Base-by-base conservation (phyloP, 2,888 invertebrate genomes). In the Ophion slaviceki region DNA sequence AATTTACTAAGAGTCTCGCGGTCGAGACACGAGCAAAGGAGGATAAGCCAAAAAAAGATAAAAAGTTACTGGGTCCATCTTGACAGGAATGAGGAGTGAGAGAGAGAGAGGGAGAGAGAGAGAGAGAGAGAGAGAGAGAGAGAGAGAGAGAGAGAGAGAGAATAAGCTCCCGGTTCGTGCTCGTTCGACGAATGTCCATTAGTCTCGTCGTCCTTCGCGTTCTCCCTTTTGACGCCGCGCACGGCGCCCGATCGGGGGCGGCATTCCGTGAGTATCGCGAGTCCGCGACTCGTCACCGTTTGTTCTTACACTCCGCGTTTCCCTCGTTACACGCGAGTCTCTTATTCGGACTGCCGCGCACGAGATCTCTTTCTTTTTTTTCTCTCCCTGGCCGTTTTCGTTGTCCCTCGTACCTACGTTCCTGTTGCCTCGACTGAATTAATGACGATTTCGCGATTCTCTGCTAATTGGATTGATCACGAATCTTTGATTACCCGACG, bases 381-480 rank as follows among this genome's bases (percentile, higher is more conserved):
- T 40, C 0, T 40, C 40, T 7, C 40, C 8, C 40, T 40, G 40
- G 47, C 47, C 61, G 53, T 74, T 47, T 70, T 77, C 28, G 40
- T 40, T 40, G 8, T 40, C 40, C 11, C 40, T 53, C 36, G 64
- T 70, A 47, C 32, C 32, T 4, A 2, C 57, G n/a, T 76, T 72
- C 59, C n/a, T 82, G 10, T 72, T 72, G 47, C 70, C 75, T 75
- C 53, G 47, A 66, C 72, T 85, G 88, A 89, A 89, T 90, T 91
- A 90, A 91, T 91, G 90, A 89, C 89, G 89, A 91, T 90, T 90
- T 89, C 88, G 88, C 91, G 88, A 91, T 90, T 90, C 88, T 24
- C 87, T 91, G 89, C 92, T 92, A 91, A 92, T 92, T 92, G 91
- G 91, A 89, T 91, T 90, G 92, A 92, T 92, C 89, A 89, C 88